phyloP scores from a whole-genome alignment of 2,113 vertebrate species.

The Budorcas taxicolor region DNA sequence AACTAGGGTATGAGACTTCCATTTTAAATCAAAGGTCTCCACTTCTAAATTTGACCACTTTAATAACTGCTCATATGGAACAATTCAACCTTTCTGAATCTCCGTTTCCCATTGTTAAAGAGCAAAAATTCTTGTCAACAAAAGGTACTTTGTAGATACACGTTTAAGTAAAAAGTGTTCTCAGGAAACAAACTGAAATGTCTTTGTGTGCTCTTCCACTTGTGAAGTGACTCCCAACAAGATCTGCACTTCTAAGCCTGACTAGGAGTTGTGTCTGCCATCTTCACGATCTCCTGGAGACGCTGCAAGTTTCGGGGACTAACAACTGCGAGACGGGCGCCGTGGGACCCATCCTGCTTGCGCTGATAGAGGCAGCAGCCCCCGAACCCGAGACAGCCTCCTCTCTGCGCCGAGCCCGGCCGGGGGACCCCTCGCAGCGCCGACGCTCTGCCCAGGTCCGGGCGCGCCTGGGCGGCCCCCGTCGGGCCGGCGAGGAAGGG shows the following conservation, averaged over 20 bases:
- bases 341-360: neutral
- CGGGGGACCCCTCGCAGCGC: neutral
- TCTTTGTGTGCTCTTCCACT: too few relatives aligned
- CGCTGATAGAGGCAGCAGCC: neutral
- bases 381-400: neutral
- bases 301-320: neutral
- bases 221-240: neutral
- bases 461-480: neutral
- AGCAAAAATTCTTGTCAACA: neutral
- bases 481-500: rapidly evolving
- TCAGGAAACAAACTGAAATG: neutral
- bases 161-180: neutral
- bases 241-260: neutral
- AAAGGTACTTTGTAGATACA: neutral
- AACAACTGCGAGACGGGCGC: neutral
- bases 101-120: neutral
- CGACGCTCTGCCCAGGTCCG: neutral
- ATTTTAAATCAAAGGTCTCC: neutral
- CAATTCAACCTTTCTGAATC: too few relatives aligned
- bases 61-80: neutral
- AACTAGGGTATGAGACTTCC: neutral
- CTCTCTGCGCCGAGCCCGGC: neutral
- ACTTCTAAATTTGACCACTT: neutral
- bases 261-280: neutral
- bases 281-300: neutral